Evolutionary conservation across 2,888 invertebrate genomes (phyloP), one percentile per base, ranked within the genome.

Genomic region (Tenthredo livida): DNA sequence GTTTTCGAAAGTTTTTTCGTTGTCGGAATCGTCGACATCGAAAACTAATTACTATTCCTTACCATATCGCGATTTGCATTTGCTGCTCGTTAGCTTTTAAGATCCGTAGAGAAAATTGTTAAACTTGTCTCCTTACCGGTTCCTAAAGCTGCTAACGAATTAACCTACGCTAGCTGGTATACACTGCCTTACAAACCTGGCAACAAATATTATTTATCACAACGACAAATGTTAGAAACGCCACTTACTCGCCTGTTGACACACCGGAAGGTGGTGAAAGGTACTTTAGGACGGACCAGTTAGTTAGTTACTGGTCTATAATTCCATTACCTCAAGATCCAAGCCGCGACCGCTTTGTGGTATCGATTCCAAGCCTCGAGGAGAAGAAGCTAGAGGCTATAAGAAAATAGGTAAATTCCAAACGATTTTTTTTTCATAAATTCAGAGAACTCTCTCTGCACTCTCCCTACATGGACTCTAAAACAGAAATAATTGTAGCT

Each of bases 51-150:
- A 80, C 80, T 80, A 80, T 80, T 80, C 80, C 80, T 80, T 61
- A 25, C 37, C 80, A 40, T 80, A 80, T 80, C 33, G 80, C 80
- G 80, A 80, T 80, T 80, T 80, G 80, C 80, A 80, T 80, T 80
- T 80, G 40, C 37, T 33, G 80, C 61, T 80, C 58, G 80, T 80
- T 80, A 61, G 29, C 61, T 40, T 29, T 25, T 37, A 61, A 80
- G 58, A 37, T 80, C 61, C 80, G 80, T 80, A 61, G 61, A 80
- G 80, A 80, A 80, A 61, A 80, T 80, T 40, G 80, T 80, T 61
- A 50, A 70, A 67, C n/a, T 83, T 33, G n/a, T 47, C 47, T 83
- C 67, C 70, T 83, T 65, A 83, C 83, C 80, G 80, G n/a, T 61
- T 58, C 61, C 40, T 80, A 61, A 80, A 80, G 2, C 2, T n/a